Percentiles rank a stretch among this genome's conserved stretches.
phyloP scores from a whole-genome alignment of 2,113 vertebrate species.

The Oryzias celebensis region DNA sequence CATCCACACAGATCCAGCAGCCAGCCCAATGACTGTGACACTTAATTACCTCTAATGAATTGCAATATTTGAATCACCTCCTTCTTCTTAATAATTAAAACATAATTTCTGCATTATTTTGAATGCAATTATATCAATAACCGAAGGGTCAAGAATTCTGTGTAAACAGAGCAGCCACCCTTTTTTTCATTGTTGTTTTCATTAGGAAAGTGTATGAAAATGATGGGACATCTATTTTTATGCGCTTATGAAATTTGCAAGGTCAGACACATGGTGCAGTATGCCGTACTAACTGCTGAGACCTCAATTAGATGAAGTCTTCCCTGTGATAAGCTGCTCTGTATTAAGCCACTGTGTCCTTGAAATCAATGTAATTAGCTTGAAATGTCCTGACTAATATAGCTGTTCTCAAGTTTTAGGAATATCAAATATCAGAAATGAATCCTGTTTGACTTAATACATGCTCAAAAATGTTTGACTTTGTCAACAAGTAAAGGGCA shows the following conservation, averaged over 20 bases:
- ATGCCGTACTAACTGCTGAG: conserved; percentile 47
- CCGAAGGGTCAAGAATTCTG: conserved; percentile 50
- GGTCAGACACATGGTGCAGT: conserved; percentile 47
- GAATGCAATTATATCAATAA: conserved; percentile 49
- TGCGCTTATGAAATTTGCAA: conserved; percentile 63
- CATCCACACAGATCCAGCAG: conserved; percentile 64
- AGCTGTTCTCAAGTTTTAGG: conserved; percentile 27
- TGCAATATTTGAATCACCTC: conserved; percentile 66
- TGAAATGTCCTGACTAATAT: conserved; percentile 32
- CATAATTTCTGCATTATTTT: conserved; percentile 52
- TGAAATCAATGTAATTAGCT: conserved; percentile 57
- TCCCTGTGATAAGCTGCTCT: conserved; percentile 43
- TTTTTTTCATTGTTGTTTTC: conserved; percentile 29
- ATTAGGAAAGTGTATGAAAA: conserved; percentile 30
- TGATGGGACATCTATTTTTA: conserved; percentile 37
- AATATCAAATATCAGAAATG: conserved; percentile 16
- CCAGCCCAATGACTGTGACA: conserved; percentile 56
- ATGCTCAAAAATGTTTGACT: conserved; percentile 24
- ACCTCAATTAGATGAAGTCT: conserved; percentile 56
- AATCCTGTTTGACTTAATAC: conserved; percentile 4
- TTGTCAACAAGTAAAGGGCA: conserved; percentile 37
- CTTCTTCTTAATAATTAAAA: conserved; percentile 68
- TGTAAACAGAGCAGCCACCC: conserved; percentile 13
- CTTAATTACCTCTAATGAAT: conserved; percentile 70
- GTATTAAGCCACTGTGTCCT: conserved; percentile 52